These are phyloP conservation scores for Drosophila nigrodunni DNA, from an alignment of 1,140 invertebrate genomes.

Conservation along the genomic window DNA sequence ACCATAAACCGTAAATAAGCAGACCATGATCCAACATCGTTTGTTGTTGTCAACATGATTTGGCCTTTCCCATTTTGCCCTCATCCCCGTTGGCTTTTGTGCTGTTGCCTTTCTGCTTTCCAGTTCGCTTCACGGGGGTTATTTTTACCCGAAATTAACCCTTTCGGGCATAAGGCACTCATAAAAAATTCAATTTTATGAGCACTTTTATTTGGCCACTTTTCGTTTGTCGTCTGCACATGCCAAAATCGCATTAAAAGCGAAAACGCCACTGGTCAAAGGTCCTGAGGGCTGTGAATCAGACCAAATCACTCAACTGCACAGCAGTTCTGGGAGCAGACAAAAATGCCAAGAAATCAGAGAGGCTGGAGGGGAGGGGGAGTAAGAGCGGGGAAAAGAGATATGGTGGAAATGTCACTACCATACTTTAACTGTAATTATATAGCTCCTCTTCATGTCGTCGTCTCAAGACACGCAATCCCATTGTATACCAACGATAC, in stretches of 20 bases:
- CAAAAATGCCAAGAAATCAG: too few relatives aligned
- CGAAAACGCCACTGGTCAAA: conserved; percentile 37
- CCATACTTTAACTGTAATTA: conserved; percentile 28
- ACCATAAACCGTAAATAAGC: conserved; percentile 3
- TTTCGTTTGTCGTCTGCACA: conserved; percentile 57
- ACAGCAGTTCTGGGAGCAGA: not conserved
- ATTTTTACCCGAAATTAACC: conserved; percentile 64
- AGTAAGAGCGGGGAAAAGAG: not conserved
- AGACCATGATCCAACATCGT: conserved; percentile 20
- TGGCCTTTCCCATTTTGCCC: conserved; percentile 57
- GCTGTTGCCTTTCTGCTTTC: conserved; percentile 52
- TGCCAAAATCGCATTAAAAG: conserved; percentile 57
- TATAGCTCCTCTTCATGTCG: conserved; percentile 10
- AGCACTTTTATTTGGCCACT: conserved; percentile 78
- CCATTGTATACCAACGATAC: conserved; percentile 7
- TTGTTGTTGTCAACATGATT: conserved; percentile 53
- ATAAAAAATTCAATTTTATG: conserved; percentile 84
- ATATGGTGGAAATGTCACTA: conserved; percentile 12
- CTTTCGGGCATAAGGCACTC: conserved; percentile 65
- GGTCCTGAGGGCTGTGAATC: conserved; percentile 29
- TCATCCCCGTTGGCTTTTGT: not conserved
- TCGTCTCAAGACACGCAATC: conserved; percentile 13
- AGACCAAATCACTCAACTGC: conserved; percentile 36
- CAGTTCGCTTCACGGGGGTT: conserved; percentile 50
- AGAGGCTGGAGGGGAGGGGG: too few relatives aligned